Conservation (phyloP, 2,113 vertebrate genomes). For the Gopherus flavomarginatus region DNA sequence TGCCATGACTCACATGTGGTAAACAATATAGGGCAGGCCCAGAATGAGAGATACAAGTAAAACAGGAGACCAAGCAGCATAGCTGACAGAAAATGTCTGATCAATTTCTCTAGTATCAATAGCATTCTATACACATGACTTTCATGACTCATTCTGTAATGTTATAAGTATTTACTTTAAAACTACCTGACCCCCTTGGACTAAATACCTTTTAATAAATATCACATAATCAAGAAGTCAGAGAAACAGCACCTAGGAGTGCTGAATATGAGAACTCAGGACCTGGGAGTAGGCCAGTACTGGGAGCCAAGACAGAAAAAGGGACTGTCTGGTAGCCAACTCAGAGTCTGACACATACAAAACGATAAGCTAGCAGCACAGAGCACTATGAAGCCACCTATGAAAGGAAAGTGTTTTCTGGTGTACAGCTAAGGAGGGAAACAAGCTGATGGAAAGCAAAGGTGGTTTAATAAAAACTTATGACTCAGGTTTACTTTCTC, state of each 20-base stretch:
- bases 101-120: conserved; percentile 60
- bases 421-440: conserved; percentile 27
- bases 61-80: conserved; percentile 38
- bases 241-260: not conserved
- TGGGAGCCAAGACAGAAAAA: not conserved
- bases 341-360: not conserved
- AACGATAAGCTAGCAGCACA: conserved; percentile 12
- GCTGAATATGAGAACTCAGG: not conserved
- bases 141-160: conserved; percentile 54
- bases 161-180: conserved; percentile 63
- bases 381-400: conserved; percentile 36
- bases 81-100: conserved; percentile 46
- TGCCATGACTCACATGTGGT: not conserved
- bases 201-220: conserved; percentile 32
- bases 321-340: not conserved
- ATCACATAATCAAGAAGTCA: not conserved
- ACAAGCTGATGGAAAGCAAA: conserved; percentile 26
- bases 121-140: conserved; percentile 30
- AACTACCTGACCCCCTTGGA: not conserved
- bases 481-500: conserved; percentile 42
- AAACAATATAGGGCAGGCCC: not conserved
- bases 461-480: conserved; percentile 25
- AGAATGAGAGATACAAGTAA: conserved; percentile 11
- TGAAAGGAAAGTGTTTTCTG: conserved; percentile 15
- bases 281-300: not conserved